Conservation (phyloP, 2,888 invertebrate genomes). For the Abscondita cerata region DNA sequence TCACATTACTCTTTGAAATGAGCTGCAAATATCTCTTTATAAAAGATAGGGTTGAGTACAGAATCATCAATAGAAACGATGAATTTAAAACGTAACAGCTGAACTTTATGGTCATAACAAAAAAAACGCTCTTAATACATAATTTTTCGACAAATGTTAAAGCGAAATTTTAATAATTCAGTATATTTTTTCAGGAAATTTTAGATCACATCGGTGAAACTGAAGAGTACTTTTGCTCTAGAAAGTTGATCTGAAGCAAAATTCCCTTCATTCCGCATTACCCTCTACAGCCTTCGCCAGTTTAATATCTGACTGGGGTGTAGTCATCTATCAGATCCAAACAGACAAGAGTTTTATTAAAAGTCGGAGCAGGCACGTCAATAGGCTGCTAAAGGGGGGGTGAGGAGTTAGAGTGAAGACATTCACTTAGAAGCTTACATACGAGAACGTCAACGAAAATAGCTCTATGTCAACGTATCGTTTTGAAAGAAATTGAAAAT, state of each 20-base stretch:
- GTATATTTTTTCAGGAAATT: conserved; percentile 22
- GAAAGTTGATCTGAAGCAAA: conserved; percentile 51
- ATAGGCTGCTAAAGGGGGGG: conserved; percentile 50
- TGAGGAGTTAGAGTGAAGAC: conserved; percentile 34
- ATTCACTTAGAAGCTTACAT: conserved; percentile 28
- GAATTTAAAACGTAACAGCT: conserved; percentile 15
- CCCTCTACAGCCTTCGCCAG: conserved; percentile 36
- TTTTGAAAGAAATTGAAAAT: conserved; percentile 1
- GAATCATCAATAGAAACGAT: conserved; percentile 13
- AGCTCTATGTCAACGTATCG: conserved; percentile 8
- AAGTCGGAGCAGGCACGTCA: conserved; percentile 61
- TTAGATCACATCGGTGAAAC: conserved; percentile 29
- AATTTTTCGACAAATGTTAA: too few relatives aligned
- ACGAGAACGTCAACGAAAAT: conserved; percentile 23
- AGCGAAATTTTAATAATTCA: too few relatives aligned
- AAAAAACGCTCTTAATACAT: too few relatives aligned
- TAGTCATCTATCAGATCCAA: conserved; percentile 64
- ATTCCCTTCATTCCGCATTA: conserved; percentile 38
- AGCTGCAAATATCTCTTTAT: conserved; percentile 48
- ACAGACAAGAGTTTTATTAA: conserved; percentile 66
- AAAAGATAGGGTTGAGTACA: conserved; percentile 31
- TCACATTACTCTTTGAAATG: conserved; percentile 47
- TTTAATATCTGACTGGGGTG: conserved; percentile 64
- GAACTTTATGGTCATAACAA: too few relatives aligned
- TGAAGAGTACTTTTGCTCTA: conserved; percentile 48